Conservation (phyloP, 2,797 vertebrate species). For the Anomalospiza imberbis region DNA sequence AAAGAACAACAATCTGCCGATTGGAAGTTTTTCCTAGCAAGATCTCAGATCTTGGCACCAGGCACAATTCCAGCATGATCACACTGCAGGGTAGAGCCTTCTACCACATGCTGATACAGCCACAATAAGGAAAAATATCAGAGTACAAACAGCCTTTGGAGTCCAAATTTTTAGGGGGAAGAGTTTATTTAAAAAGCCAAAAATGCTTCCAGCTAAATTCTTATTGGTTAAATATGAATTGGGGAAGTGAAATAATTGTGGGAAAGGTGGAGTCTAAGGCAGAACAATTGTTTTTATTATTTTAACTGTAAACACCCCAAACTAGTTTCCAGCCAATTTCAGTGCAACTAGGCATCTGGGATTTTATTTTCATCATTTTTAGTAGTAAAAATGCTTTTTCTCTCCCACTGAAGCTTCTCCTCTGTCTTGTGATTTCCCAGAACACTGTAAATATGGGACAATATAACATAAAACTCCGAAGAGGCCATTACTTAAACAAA, state of each 20-base stretch:
- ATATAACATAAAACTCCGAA: constrained; percentile 7
- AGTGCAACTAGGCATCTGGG: not conserved
- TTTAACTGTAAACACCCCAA: not conserved
- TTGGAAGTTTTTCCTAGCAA: constrained; percentile 40
- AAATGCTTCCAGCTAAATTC: not conserved
- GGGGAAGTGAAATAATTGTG: not conserved
- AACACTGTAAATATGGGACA: constrained; percentile 19
- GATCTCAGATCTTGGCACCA: constrained; percentile 39
- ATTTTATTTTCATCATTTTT: constrained; percentile 29
- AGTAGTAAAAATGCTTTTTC: not conserved
- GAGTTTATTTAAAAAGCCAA: not conserved
- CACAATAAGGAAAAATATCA: not conserved
- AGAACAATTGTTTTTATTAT: constrained; percentile 2
- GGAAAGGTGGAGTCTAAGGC: constrained; percentile 4
- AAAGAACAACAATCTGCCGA: constrained; percentile 26
- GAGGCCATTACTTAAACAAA: constrained; percentile 55
- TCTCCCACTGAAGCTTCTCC: not conserved
- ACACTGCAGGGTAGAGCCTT: not conserved
- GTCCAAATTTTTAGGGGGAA: not conserved
- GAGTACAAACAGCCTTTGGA: not conserved
- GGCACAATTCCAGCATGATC: not conserved
- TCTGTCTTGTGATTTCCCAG: constrained; percentile 19
- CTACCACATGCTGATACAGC: not conserved
- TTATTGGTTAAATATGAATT: not conserved
- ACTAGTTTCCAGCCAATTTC: not conserved